Percentiles rank a stretch among this genome's conserved stretches.
Evolutionary conservation across 2,113 vertebrate species (phyloP).

Genomic region (Anarhynchus alexandrinus): DNA sequence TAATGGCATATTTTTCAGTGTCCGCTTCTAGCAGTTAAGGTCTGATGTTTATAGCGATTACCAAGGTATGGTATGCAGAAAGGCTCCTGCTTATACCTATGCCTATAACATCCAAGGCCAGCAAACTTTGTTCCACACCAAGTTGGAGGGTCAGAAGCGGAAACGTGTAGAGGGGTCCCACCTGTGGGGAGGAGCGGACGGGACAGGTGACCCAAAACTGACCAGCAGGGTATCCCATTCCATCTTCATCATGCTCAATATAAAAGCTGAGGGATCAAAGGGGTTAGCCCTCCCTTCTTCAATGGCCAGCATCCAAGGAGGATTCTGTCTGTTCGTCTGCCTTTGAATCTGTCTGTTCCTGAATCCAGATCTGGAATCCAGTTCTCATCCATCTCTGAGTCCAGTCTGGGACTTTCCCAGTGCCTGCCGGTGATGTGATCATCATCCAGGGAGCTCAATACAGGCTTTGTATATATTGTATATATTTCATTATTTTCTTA

Average conservation of each 20-base stretch:
- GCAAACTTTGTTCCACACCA: neutral
- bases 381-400: neutral
- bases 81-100: neutral
- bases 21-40: neutral
- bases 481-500: neutral
- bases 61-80: neutral
- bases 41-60: neutral
- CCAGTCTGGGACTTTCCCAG: neutral
- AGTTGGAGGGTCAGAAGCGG: neutral
- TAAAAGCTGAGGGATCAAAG: neutral
- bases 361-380: neutral
- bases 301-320: neutral
- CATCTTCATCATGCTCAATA: neutral
- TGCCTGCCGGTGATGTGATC: neutral
- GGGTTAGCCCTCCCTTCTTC: neutral
- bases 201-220: neutral
- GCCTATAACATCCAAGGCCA: neutral
- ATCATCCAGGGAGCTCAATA: neutral
- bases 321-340: neutral
- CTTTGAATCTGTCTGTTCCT: neutral
- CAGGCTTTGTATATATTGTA: neutral
- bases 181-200: neutral
- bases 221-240: neutral
- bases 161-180: neutral
- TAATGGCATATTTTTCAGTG: neutral